These are phyloP conservation scores for Eolophus roseicapilla DNA, from an alignment of 2,113 vertebrate species.

Conservation along the genomic window DNA sequence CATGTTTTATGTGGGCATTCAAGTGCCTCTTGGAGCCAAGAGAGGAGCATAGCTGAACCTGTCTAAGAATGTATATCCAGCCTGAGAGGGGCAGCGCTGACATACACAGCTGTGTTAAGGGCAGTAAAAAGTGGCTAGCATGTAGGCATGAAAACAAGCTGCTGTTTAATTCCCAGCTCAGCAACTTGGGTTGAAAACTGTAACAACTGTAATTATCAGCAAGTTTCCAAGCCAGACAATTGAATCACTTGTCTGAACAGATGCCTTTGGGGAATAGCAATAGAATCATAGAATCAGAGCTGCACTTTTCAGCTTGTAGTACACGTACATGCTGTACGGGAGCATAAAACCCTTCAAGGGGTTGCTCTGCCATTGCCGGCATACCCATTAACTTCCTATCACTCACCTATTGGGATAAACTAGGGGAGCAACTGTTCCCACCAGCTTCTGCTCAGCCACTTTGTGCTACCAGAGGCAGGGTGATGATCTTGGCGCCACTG, in stretches of 20 bases:
- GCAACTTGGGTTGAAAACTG: slow-evolving; percentile 39
- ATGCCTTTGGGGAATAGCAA: not conserved
- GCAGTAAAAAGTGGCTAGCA: not conserved
- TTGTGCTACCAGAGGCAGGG: rapidly evolving
- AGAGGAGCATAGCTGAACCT: not conserved
- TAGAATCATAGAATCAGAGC: not conserved
- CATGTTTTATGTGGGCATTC: not conserved
- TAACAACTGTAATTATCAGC: not conserved
- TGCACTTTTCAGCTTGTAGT: not conserved
- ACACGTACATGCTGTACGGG: not conserved
- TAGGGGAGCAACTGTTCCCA: not conserved
- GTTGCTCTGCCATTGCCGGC: not conserved
- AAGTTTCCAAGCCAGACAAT: slow-evolving; percentile 7
- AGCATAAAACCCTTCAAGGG: not conserved
- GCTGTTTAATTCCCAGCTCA: slow-evolving; percentile 32
- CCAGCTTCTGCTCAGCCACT: not conserved
- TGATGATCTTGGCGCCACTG: not conserved
- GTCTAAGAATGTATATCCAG: not conserved
- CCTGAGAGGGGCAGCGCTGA: not conserved
- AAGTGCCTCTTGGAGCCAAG: not conserved
- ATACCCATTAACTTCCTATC: not conserved
- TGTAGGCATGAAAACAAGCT: not conserved
- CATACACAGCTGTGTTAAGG: not conserved
- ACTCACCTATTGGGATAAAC: not conserved
- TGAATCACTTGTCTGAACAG: slow-evolving; percentile 21